Evolutionary conservation across 1,140 invertebrate genomes (phyloP).

Genomic region (Magallana angulata): DNA sequence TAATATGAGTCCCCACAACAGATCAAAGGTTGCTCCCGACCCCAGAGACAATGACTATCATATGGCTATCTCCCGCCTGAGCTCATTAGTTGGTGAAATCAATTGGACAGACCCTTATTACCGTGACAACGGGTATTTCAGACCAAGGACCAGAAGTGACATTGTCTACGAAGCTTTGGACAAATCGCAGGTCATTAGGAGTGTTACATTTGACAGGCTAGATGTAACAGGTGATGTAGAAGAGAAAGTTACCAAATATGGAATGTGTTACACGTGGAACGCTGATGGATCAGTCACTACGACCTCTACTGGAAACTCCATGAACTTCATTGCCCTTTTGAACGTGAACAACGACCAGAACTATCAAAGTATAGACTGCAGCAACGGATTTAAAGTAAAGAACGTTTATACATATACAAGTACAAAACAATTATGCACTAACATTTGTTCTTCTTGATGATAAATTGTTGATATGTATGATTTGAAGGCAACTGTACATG

Average conservation of each 20-base stretch:
- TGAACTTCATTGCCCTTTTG: background rate
- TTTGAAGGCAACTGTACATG: background rate
- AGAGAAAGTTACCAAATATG: background rate
- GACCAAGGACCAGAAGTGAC: background rate
- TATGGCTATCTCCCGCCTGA: background rate
- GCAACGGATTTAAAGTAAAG: conserved; percentile 4
- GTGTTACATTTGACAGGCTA: background rate
- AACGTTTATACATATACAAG: background rate
- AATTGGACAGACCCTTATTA: conserved; percentile 49
- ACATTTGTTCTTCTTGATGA: no score
- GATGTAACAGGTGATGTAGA: background rate
- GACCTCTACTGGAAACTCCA: background rate
- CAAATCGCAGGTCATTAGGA: background rate
- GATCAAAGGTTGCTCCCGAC: background rate
- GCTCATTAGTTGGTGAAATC: background rate
- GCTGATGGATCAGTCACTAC: background rate
- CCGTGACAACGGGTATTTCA: conserved; percentile 7
- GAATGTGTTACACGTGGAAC: conserved; percentile 15
- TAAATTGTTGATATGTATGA: no score
- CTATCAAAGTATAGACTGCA: background rate
- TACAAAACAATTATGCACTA: no score
- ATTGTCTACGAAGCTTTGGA: background rate
- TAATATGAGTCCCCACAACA: conserved; percentile 43
- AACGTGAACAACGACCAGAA: background rate
- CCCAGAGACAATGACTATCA: background rate